Conservation (phyloP, 2,797 vertebrate genomes). For the Psittacula derbiana region DNA sequence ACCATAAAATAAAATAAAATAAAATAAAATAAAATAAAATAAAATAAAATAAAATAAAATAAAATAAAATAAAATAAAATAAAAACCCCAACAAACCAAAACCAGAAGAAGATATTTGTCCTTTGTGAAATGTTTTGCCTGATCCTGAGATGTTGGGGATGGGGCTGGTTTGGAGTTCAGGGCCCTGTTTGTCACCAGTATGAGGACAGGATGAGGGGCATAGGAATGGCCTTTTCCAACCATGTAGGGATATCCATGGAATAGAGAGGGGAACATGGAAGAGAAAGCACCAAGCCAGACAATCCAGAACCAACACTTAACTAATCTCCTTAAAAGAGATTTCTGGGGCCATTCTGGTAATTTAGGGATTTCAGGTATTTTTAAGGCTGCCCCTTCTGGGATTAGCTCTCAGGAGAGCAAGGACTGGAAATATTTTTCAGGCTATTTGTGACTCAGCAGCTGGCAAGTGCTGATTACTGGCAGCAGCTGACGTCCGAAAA, state of each 20-base stretch:
- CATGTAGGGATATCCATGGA: background rate
- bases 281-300: background rate
- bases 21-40: no score
- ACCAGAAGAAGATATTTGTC: background rate
- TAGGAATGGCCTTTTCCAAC: slow-evolving; percentile 1
- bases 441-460: slow-evolving; percentile 61
- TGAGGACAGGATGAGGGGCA: background rate
- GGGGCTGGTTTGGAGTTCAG: background rate
- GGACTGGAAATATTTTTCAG: slow-evolving; percentile 36
- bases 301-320: background rate
- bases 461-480: slow-evolving; percentile 45
- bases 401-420: slow-evolving; percentile 45
- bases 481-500: slow-evolving; percentile 38
- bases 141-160: background rate
- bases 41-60: background rate
- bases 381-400: background rate
- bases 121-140: background rate
- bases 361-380: background rate
- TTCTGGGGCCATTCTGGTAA: slow-evolving; percentile 32
- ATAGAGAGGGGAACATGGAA: background rate
- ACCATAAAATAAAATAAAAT: no score
- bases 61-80: no score
- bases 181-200: background rate
- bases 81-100: no score
- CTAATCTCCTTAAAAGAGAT: background rate